Percentiles rank a stretch among this genome's conserved stretches.
Evolutionary conservation across 2,888 invertebrate species (phyloP).

Genomic region (Apantesis nais): DNA sequence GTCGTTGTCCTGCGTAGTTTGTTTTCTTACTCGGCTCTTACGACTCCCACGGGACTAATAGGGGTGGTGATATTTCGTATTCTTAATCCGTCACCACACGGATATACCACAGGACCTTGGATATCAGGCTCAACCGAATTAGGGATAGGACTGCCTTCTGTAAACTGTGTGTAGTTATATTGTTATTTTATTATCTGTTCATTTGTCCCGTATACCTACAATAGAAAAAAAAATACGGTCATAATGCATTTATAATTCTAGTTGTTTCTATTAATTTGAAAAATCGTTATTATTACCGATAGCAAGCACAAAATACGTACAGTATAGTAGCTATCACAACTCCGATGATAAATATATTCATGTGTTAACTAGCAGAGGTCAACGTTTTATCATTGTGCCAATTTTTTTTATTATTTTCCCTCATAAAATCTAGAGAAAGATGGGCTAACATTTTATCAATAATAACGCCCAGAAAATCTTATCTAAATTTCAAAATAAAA

Average conservation of each 20-base stretch:
- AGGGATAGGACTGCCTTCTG: too few relatives aligned
- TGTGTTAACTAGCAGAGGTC: conserved; percentile 24
- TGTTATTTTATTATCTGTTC: too few relatives aligned
- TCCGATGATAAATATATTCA: conserved; percentile 18
- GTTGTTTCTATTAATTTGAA: not conserved
- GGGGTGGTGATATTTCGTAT: too few relatives aligned
- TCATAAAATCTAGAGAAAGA: conserved; percentile 13
- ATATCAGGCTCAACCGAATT: too few relatives aligned
- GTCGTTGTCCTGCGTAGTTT: too few relatives aligned
- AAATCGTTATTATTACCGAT: conserved; percentile 13
- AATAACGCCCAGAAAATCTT: not conserved
- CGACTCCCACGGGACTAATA: too few relatives aligned
- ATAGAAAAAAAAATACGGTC: not conserved
- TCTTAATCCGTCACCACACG: too few relatives aligned
- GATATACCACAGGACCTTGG: too few relatives aligned
- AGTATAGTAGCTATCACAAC: conserved; percentile 9
- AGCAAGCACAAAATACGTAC: conserved; percentile 12
- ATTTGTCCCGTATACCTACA: too few relatives aligned
- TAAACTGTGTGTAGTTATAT: too few relatives aligned
- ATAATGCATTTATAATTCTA: not conserved
- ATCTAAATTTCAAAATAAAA: not conserved
- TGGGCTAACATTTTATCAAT: not conserved
- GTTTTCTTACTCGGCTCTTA: too few relatives aligned
- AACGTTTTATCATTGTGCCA: conserved; percentile 24
- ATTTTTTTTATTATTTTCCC: conserved; percentile 19